Conservation (phyloP, 1,140 invertebrate genomes). For the Anoplophora glabripennis region DNA sequence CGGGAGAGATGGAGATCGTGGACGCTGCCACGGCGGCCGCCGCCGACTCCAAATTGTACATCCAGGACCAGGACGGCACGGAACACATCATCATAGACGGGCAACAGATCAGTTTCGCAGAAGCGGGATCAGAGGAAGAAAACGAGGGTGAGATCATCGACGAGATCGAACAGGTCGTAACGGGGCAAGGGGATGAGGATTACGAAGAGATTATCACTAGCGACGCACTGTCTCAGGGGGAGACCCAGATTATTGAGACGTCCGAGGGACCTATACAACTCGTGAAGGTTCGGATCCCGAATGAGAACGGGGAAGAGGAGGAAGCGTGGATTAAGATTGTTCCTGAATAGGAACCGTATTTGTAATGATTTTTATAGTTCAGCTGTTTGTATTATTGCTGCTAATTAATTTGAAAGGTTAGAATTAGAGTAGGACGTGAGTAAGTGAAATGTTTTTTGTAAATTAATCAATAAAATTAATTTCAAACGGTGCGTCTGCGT, state of each 20-base stretch:
- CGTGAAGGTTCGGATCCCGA: conserved; percentile 53
- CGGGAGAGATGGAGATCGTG: conserved; percentile 42
- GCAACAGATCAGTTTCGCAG: conserved; percentile 46
- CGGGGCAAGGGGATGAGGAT: conserved; percentile 39
- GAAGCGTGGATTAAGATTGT: conserved; percentile 49
- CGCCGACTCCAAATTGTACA: conserved; percentile 54
- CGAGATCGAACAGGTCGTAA: conserved; percentile 30
- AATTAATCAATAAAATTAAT: no score
- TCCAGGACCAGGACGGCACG: conserved; percentile 55
- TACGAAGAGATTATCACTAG: conserved; percentile 44
- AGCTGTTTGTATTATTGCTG: no score
- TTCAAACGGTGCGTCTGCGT: no score
- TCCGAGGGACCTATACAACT: conserved; percentile 50
- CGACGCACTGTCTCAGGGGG: conserved; percentile 44
- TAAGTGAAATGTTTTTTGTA: no score
- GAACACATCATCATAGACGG: conserved; percentile 57
- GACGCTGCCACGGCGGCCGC: conserved; percentile 28
- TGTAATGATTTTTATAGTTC: no score
- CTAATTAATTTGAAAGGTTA: no score
- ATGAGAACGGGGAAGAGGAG: conserved; percentile 50
- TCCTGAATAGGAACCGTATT: conserved; percentile 27
- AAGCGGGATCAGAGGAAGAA: conserved; percentile 36
- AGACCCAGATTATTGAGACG: conserved; percentile 49
- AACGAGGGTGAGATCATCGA: conserved; percentile 24
- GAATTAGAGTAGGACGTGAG: no score